Percentiles rank a stretch among this genome's conserved stretches.
Conservation (phyloP, 2,113 vertebrate species). For the Micromys minutus region DNA sequence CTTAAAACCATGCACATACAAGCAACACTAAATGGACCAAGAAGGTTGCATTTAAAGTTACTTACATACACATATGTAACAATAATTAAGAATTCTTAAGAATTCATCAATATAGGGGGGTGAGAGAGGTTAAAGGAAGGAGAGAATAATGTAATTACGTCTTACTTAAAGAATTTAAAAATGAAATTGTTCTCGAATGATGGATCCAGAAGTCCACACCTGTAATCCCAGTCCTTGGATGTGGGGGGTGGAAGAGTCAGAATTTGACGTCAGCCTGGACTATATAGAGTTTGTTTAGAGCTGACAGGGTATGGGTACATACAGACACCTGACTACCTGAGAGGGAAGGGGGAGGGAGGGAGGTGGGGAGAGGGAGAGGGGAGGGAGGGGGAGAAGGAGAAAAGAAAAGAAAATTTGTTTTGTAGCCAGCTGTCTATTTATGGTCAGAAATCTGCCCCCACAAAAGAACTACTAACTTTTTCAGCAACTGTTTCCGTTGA, state of each 20-base stretch:
- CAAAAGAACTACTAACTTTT: background rate
- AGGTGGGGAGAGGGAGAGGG: background rate
- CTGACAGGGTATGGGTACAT: background rate
- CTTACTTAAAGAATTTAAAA: background rate
- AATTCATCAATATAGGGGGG: background rate
- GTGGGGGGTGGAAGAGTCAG: background rate
- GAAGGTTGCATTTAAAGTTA: background rate
- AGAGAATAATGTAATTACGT: background rate
- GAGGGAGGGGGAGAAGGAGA: rapidly evolving
- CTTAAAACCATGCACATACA: background rate
- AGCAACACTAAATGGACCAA: too few relatives aligned
- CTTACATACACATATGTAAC: background rate
- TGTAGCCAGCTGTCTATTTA: background rate
- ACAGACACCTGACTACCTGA: background rate
- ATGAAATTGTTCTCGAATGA: background rate
- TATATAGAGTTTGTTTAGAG: background rate
- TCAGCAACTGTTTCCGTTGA: slow-evolving; percentile 7
- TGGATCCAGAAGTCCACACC: background rate
- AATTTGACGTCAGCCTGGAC: background rate
- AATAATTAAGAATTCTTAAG: background rate
- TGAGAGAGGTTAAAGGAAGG: background rate
- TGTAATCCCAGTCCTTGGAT: background rate
- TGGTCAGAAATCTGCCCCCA: background rate
- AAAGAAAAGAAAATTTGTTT: background rate
- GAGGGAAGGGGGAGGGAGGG: background rate